Base-by-base conservation (phyloP, 35 echinoderm and acorn worm species). In the Amphiura filiformis region DNA sequence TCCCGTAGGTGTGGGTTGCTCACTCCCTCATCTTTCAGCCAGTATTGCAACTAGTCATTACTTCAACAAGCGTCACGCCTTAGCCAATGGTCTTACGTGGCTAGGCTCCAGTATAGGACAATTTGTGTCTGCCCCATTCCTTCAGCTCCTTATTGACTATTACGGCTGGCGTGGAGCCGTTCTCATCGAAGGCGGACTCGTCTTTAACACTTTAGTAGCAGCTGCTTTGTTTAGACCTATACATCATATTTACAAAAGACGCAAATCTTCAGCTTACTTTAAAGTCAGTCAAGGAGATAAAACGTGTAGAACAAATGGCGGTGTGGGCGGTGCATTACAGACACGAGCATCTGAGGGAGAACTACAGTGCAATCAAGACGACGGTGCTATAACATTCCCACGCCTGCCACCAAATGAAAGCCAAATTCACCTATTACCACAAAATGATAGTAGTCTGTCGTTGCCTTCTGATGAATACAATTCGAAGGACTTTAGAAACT, bases 141-240 rank as follows among this genome's bases (percentile, higher is more conserved):
- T 86, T n/a, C 47, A 79, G 5, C 42, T 81, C 0, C 84, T 92
- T 20, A 78, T 87, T 34, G 49, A 23, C 18, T 36, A 26, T 36
- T 92, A 92, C 47, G 90, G 90, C 11, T 92, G 90, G 90, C 76
- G 84, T 33, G 90, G 90, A 31, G 78, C 84, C 26, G 36, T 92
- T 30, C 31, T 86, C 28, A 87, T 92, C 28, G 32, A 34, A 22
- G 49, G 47, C 40, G 90, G 82, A 23, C 31, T 91, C 35, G 26
- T 42, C 34, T n/a, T 86, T 31, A 78, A 91, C 56, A 36, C 52
- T 18, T 32, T 57, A 9, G 82, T 80, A n/a, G 80, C 70, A 23
- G 64, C 82, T 22, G 88, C 88, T 17, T 57, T 90, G 33, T 76
- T 90, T 13, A 56, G 81, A 32, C 88, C 88, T 7, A 75, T 31